Conservation (phyloP, 1,140 invertebrate genomes). For the Riptortus pedestris region DNA sequence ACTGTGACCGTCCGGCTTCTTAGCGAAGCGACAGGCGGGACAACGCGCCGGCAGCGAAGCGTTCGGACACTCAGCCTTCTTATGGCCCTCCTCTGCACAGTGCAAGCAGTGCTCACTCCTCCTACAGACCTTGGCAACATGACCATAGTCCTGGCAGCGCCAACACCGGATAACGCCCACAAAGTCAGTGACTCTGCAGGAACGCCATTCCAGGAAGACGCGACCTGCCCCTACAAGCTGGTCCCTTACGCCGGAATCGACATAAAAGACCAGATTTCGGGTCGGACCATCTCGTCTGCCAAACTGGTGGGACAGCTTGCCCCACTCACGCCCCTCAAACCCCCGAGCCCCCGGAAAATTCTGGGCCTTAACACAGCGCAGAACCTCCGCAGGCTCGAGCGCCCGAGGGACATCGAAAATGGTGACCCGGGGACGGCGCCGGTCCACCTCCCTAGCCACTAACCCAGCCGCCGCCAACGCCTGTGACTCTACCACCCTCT, state of each 20-base stretch:
- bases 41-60: neutral
- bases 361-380: neutral
- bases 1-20: neutral
- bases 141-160: neutral
- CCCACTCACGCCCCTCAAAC: neutral
- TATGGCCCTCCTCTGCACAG: neutral
- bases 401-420: neutral
- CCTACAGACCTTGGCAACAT: neutral
- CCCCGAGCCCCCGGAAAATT: neutral
- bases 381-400: neutral
- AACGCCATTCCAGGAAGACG: neutral
- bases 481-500: neutral
- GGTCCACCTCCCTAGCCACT: neutral
- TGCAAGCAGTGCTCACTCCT: neutral
- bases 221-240: neutral
- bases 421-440: neutral
- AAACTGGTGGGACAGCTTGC: neutral
- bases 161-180: neutral
- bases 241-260: neutral
- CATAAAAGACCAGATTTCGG: neutral
- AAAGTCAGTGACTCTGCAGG: neutral
- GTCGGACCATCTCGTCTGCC: neutral
- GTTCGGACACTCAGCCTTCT: neutral
- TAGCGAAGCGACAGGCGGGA: neutral
- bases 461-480: neutral